Conservation (phyloP, 2,113 vertebrate species). For the Austrofundulus limnaeus region DNA sequence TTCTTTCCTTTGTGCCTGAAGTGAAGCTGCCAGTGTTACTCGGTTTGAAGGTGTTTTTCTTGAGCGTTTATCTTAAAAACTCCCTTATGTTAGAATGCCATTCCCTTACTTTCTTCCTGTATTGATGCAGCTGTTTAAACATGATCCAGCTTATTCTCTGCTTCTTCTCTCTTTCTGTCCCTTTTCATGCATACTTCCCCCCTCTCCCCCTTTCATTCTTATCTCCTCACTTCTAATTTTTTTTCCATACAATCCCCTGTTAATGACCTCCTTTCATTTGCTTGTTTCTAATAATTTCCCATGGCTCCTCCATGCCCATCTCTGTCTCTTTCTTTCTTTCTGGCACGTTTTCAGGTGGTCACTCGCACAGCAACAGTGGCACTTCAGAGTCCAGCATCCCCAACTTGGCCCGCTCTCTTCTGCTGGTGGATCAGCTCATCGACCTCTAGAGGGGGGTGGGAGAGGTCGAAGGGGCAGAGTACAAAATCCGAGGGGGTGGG, state of each 20-base stretch:
- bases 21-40: conserved; percentile 19
- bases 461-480: conserved; percentile 71
- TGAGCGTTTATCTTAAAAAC: conserved; percentile 39
- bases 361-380: conserved; percentile 99
- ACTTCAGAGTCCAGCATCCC: conserved; percentile 99
- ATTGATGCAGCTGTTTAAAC: conserved; percentile 71
- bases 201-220: conserved; percentile 33
- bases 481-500: conserved; percentile 47
- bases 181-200: conserved; percentile 47
- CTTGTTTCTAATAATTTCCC: conserved; percentile 59
- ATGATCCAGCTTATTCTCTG: conserved; percentile 73
- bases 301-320: conserved; percentile 63
- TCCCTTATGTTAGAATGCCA: conserved; percentile 39
- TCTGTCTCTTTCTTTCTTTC: conserved; percentile 72
- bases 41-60: conserved; percentile 42
- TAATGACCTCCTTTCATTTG: conserved; percentile 61
- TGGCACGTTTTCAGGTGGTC: conserved; percentile 94
- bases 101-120: conserved; percentile 48
- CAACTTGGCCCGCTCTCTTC: conserved; percentile 98
- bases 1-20: conserved; percentile 31
- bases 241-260: conserved; percentile 50
- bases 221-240: conserved; percentile 49
- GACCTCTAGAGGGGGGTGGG: conserved; percentile 92
- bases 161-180: conserved; percentile 68
- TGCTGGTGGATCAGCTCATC: conserved; percentile 99